Base-by-base conservation (phyloP, 2,888 invertebrate genomes). In the Onchidella celtica region DNA sequence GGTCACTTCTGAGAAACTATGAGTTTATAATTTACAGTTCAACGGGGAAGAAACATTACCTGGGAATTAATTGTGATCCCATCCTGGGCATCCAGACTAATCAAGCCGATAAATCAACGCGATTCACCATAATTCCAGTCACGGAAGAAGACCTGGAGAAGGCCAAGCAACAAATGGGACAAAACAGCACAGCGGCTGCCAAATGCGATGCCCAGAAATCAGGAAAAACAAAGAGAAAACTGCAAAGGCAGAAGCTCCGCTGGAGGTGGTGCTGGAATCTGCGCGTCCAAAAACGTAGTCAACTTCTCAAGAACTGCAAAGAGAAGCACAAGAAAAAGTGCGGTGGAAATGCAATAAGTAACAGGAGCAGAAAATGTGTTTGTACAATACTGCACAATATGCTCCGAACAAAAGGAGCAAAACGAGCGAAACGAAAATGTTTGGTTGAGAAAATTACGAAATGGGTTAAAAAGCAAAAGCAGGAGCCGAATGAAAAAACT, bases 51-150 rank as follows among this genome's bases (percentile, higher is more conserved):
- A 63, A 78, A 29, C 61, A 36, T 6, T 78, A 78, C 38, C 38
- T 78, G 38, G 78, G 78, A 2, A 78, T 78, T 24, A 55, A 78
- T 59, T 78, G 78, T 29, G 69, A 78, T 6, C 69, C 78, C 3
- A 29, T 78, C 38, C 21, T 69, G 36, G 68, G 68, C 1, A 29
- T 57, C 6, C 63, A 68, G 9, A 69, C 59, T 0, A 36, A 57
- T 17, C 24, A 24, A 17, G 47, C 1, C 29, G 57, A 69, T 36
- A 38, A 78, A 2, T 21, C 69, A 0, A 57, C 69, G 6, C 69
- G 59, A 27, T 59, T 68, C 36, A 59, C n/a, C 36, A 36, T 2
- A n/a, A 24, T n/a, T 57, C 55, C 21, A 61, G 55, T 59, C 57
- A 0, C 24, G 34, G 32, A 47, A 11, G 17, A 47, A 17, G 17